Conservation (phyloP, 2,888 invertebrate genomes). For the Tipula vernalis region DNA sequence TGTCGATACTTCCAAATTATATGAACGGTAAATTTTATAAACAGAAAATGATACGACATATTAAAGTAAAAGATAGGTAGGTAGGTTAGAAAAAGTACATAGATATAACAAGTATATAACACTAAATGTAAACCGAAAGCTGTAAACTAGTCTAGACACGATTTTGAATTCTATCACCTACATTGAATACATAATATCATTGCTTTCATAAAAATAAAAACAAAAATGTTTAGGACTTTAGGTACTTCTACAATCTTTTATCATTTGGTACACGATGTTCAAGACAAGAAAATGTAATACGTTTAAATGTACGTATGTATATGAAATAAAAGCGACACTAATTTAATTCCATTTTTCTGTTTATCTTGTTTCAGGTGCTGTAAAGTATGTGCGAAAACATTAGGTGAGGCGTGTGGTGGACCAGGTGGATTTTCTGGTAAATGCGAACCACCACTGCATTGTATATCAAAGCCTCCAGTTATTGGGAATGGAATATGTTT, state of each 20-base stretch:
- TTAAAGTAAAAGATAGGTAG: too few relatives aligned
- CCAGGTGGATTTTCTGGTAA: constrained; percentile 73
- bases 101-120: too few relatives aligned
- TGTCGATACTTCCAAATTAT: background rate
- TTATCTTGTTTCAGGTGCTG: constrained; percentile 53
- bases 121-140: too few relatives aligned
- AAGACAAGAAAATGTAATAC: background rate
- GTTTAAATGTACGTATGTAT: background rate
- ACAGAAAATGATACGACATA: too few relatives aligned
- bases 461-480: constrained; percentile 36
- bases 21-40: too few relatives aligned
- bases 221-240: background rate
- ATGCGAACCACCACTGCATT: constrained; percentile 68
- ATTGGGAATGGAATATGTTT: constrained; percentile 34
- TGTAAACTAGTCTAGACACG: background rate
- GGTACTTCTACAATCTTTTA: background rate
- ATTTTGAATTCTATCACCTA: background rate
- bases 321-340: background rate
- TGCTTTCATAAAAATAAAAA: background rate
- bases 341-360: background rate
- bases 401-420: constrained; percentile 79
- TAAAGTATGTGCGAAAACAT: constrained; percentile 76
- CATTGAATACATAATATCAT: background rate
- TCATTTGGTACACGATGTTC: background rate
- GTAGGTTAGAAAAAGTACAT: too few relatives aligned